phyloP scores from a whole-genome alignment of 2,797 vertebrate species.

The Micropoecilia bifurca region DNA sequence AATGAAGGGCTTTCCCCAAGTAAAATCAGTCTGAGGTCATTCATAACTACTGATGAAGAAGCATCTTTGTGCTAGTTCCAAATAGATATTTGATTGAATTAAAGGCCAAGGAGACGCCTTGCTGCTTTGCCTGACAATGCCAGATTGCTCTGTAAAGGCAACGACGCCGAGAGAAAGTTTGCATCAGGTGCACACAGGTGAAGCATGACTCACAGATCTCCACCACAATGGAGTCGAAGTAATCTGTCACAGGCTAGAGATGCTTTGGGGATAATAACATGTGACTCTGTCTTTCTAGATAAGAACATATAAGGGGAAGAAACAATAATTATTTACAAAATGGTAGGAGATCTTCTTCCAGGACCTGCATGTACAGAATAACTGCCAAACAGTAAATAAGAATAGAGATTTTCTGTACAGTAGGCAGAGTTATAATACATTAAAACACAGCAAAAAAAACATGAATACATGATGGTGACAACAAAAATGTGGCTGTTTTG shows the following conservation, averaged over 20 bases:
- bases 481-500: constrained; percentile 34
- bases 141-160: not conserved
- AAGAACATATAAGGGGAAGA: not conserved
- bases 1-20: not conserved
- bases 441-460: not conserved
- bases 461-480: constrained; percentile 48
- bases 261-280: not conserved
- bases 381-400: constrained; percentile 71
- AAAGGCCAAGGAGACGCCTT: not conserved
- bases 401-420: constrained; percentile 54
- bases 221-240: not conserved
- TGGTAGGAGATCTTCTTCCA: constrained; percentile 18
- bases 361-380: constrained; percentile 59
- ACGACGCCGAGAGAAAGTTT: not conserved
- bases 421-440: constrained; percentile 9
- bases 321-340: not conserved
- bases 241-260: not conserved
- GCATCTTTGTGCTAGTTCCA: not conserved
- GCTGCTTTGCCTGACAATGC: not conserved
- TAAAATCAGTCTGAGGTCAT: not conserved
- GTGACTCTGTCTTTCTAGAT: not conserved
- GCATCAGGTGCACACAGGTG: not conserved
- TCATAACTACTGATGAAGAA: not conserved
- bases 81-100: not conserved
- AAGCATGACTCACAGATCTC: not conserved